Evolutionary conservation across 1,140 invertebrate species (phyloP), one percentile per base, ranked within the genome.

Genomic region (Paralvinella palmiformis): DNA sequence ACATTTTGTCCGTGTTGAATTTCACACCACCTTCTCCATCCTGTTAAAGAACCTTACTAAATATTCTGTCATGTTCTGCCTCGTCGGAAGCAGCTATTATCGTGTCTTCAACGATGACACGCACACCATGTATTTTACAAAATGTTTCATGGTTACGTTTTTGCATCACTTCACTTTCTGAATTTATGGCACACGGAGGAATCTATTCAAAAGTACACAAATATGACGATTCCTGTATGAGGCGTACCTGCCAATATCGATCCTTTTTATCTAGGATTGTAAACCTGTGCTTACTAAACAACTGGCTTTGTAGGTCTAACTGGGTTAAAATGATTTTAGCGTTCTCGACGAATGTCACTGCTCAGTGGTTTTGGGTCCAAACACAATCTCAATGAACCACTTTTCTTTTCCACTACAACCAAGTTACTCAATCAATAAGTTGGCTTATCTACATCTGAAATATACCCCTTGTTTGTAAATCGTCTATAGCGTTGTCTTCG

Each of bases 1-100:
- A 24, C 1, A 61, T 59, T 66, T 81, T 83, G 5, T 68, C 68
- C 48, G 52, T 63, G 68, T 81, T 80, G 62, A 80, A 72, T 58
- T 67, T 73, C n/a, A 82, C 65, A 67, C 74, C 71, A 58, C 69
- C 64, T 62, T 75, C 37, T 56, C 59, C 67, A 20, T 74, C 75
- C n/a, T n/a, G n/a, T n/a, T n/a, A n/a, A 59, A 69, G 58, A n/a
- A n/a, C n/a, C n/a, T n/a, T n/a, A n/a, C n/a, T 22, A n/a, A 65
- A 24, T 15, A 31, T 60, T 20, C 1, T 13, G 44, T 65, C 57
- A 33, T 60, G 63, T 29, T 50, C 57, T 22, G 24, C 10, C 15
- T 45, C 37, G n/a, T 5, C 10, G 31, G 59, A 0, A 13, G 63
- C 63, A 29, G 63, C 44, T 20, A 65, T 52, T 13, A 61, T 37